These are phyloP conservation scores for Corythucha ciliata DNA, from an alignment of 2,888 invertebrate genomes.

Conservation along the genomic window DNA sequence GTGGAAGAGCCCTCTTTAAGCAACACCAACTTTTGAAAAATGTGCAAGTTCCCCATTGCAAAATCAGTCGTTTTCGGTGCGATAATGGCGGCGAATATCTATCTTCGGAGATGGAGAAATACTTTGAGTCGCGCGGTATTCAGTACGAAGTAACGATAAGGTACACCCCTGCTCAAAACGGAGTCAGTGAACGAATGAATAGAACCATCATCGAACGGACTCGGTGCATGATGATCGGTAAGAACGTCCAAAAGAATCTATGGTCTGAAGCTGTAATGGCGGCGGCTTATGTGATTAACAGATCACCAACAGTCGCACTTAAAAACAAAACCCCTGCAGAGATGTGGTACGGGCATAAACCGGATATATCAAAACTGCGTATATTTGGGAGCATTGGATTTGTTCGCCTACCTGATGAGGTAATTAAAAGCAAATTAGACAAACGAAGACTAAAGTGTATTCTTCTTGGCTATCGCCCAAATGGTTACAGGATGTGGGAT, in stretches of 20 bases:
- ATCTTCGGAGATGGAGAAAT: constrained; percentile 13
- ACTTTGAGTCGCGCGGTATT: constrained; percentile 25
- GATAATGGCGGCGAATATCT: constrained; percentile 30
- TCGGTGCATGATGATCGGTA: constrained; percentile 35
- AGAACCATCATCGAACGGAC: constrained; percentile 34
- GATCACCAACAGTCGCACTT: constrained; percentile 30
- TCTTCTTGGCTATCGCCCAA: constrained; percentile 33
- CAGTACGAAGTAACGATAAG: constrained; percentile 23
- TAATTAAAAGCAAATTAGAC: constrained; percentile 35
- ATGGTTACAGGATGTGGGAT: constrained; percentile 33
- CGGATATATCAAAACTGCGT: constrained; percentile 35
- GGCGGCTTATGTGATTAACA: constrained; percentile 36
- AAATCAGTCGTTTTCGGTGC: constrained; percentile 16
- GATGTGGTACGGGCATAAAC: constrained; percentile 34
- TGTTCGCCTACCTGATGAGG: constrained; percentile 31
- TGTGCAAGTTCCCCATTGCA: not conserved
- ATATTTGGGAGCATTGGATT: constrained; percentile 37
- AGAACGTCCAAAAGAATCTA: constrained; percentile 31
- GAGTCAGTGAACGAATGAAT: constrained; percentile 26
- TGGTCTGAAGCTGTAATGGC: constrained; percentile 38
- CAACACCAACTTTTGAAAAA: not conserved
- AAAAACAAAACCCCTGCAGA: constrained; percentile 35
- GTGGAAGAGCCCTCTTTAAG: too few species aligned
- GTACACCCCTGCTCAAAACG: constrained; percentile 26
- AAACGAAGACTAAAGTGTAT: constrained; percentile 32